phyloP scores from a whole-genome alignment of 2,797 vertebrate species.

The Liasis olivaceus region DNA sequence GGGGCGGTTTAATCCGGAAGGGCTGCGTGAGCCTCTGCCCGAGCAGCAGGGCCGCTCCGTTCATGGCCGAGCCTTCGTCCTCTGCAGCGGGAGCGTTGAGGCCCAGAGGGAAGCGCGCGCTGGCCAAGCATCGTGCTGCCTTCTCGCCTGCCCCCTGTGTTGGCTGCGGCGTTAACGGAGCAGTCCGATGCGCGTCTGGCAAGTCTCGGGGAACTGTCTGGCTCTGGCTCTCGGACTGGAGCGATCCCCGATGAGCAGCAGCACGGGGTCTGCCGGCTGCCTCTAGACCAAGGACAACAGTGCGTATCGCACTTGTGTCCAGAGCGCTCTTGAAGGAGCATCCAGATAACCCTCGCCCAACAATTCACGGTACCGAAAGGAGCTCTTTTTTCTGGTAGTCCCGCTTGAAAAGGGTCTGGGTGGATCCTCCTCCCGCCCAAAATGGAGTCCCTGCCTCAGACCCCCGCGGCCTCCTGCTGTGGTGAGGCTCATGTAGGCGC shows the following conservation, averaged over 20 bases:
- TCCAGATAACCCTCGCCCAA: not conserved
- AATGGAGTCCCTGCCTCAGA: no score
- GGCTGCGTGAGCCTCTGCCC: no score
- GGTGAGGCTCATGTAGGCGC: no score
- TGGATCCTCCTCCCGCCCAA: no score
- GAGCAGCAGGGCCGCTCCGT: not conserved
- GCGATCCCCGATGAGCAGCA: not conserved
- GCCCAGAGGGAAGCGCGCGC: not conserved
- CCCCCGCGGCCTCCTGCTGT: no score
- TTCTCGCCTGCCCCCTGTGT: not conserved
- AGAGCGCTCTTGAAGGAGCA: not conserved
- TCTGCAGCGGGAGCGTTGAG: not conserved
- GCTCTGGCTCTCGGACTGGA: not conserved
- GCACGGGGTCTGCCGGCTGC: not conserved
- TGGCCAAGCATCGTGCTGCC: not conserved
- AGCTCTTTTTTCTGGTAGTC: no score
- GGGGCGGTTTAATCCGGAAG: no score
- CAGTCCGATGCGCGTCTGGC: not conserved
- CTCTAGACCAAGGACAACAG: not conserved
- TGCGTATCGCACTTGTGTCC: not conserved
- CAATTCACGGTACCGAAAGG: not conserved
- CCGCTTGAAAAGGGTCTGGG: no score
- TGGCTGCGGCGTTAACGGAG: not conserved
- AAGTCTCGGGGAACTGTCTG: not conserved
- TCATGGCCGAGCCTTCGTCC: not conserved